Evolutionary conservation across 1,140 invertebrate genomes (phyloP), one percentile per base, ranked within the genome.

Genomic region (Capitella teleta): DNA sequence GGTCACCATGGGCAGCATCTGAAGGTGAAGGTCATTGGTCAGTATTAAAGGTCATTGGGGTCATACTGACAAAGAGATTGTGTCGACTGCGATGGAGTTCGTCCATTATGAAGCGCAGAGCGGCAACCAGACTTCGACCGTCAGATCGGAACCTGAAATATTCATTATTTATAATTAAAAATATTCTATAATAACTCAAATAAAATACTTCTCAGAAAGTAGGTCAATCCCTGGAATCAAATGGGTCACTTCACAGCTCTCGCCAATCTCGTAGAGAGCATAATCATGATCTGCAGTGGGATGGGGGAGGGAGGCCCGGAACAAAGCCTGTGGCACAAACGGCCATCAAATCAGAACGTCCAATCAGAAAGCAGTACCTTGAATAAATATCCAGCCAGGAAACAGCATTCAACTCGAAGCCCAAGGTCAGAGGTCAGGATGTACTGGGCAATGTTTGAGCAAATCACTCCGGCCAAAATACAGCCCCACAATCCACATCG

Each of bases 381-480:
- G 56, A 70, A 69, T 38, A 68, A 59, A 48, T 66, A 67, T 8
- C 65, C 68, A 28, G 66, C 61, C 36, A 70, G 54, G 45, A 69
- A 68, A 42, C 68, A 69, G 53, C 64, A 64, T 10, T 68, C 66
- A 46, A 59, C 63, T 47, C 60, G 58, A 6, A 65, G 51, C 24
- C 61, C 64, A 38, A 67, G 58, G 47, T 71, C 65, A 42, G 58
- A 60, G 23, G 66, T 66, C 50, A 69, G 40, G 28, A 70, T 61
- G 43, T 67, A 70, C 68, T 72, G 67, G 38, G 70, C 66, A 37
- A 73, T 70, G 53, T 71, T 71, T 10, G 67, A 67, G 24, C 66
- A 59, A 5, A 70, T 45, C 5, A 71, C 57, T 12, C 62, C 68
- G n/a, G 63, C 67, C 6, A 69, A 44, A 4, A 73, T 26, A 59